These are phyloP conservation scores for Trilocha varians DNA, from an alignment of 2,888 invertebrate genomes.

Conservation along the genomic window DNA sequence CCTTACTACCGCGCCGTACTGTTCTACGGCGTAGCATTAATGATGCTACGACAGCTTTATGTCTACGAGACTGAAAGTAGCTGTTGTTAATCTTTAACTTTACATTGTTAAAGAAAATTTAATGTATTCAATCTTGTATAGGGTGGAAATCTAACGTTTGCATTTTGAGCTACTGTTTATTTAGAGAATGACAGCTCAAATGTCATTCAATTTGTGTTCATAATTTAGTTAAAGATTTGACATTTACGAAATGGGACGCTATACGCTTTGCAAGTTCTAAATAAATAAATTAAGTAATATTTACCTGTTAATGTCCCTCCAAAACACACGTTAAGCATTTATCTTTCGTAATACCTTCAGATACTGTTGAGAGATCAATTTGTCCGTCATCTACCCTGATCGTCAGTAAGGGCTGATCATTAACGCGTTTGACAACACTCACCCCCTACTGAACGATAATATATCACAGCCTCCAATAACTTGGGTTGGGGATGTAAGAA, in stretches of 20 bases:
- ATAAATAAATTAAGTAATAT: not conserved
- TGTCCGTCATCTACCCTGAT: conserved; percentile 11
- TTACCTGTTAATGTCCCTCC: not conserved
- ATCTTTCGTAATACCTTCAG: not conserved
- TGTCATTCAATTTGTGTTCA: too few relatives aligned
- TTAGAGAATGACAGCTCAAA: too few relatives aligned
- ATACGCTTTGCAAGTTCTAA: too few relatives aligned
- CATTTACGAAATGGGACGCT: too few relatives aligned
- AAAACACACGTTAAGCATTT: not conserved
- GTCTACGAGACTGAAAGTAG: not conserved
- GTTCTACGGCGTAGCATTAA: conserved; percentile 24
- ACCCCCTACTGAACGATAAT: not conserved
- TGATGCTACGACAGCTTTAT: conserved; percentile 1
- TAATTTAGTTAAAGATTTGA: too few relatives aligned
- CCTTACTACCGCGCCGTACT: too few relatives aligned
- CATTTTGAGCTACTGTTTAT: too few relatives aligned
- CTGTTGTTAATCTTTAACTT: too few relatives aligned
- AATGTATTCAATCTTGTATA: too few relatives aligned
- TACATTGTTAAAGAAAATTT: too few relatives aligned
- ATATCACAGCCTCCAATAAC: conserved; percentile 7
- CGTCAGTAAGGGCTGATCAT: conserved; percentile 14
- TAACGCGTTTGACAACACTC: conserved; percentile 9
- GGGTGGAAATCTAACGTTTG: too few relatives aligned
- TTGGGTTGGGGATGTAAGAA: not conserved
- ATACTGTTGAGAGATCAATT: conserved; percentile 12